Conservation (phyloP, 2,797 vertebrate species). For the Coregonus ussuriensis region DNA sequence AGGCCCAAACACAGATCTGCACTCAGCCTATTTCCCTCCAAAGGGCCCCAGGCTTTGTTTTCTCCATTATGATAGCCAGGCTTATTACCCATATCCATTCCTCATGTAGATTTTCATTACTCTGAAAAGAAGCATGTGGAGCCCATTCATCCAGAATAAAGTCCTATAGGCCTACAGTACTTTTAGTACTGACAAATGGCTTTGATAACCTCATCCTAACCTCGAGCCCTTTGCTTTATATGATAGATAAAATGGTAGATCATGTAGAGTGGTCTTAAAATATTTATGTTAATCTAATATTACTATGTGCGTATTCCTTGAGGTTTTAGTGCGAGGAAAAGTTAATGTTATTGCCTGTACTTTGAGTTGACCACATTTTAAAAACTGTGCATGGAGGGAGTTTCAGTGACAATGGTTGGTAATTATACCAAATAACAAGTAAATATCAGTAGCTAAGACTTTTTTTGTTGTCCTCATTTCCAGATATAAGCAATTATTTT, state of each 20-base stretch:
- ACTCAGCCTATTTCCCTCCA: neutral
- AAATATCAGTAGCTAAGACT: too few relatives aligned
- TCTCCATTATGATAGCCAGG: neutral
- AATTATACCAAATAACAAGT: too few relatives aligned
- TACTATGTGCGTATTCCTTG: neutral
- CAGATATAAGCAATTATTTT: too few relatives aligned
- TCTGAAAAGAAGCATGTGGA: neutral
- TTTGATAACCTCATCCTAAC: neutral
- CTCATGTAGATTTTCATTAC: neutral
- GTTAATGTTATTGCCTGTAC: neutral
- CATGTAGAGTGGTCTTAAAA: neutral
- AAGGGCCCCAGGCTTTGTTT: neutral
- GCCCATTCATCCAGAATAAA: neutral
- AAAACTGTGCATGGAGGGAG: neutral
- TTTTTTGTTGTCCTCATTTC: too few relatives aligned
- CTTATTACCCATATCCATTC: neutral
- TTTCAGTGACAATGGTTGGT: too few relatives aligned
- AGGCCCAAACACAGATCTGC: neutral
- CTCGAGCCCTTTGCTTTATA: neutral
- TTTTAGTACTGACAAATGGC: neutral
- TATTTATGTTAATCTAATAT: neutral
- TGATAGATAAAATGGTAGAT: neutral
- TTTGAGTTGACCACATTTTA: neutral
- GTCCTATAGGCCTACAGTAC: neutral
- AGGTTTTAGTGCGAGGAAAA: neutral